Conservation (phyloP, 2,113 vertebrate genomes). For the Leptodactylus fuscus region DNA sequence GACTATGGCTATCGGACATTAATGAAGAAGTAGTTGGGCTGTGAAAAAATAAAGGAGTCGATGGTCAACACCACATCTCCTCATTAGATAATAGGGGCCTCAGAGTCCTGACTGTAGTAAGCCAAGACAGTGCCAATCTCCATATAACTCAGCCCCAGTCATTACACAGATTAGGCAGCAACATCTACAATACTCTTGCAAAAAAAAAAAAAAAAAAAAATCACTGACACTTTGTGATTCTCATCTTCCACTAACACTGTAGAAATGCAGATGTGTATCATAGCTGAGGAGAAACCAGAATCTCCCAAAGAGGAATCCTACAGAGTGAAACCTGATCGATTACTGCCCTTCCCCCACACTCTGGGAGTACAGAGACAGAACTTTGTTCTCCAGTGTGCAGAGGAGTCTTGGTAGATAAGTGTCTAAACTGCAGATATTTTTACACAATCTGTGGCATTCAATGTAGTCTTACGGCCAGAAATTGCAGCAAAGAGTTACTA, state of each 20-base stretch:
- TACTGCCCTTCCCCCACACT: conserved; percentile 24
- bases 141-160: no score
- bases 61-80: no score
- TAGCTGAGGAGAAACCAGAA: background rate
- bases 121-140: no score
- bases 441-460: background rate
- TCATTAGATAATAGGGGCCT: no score
- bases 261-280: conserved; percentile 17
- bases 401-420: conserved; percentile 14
- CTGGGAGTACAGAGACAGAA: conserved; percentile 36
- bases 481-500: no score
- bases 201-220: background rate
- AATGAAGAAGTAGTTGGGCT: no score
- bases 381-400: conserved; percentile 21
- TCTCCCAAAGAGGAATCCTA: conserved; percentile 44
- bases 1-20: no score
- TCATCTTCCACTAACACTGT: background rate
- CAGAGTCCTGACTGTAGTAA: no score
- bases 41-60: no score
- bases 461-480: background rate
- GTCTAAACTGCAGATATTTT: background rate
- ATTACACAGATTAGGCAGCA: no score
- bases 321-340: conserved; percentile 54
- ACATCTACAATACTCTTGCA: no score
- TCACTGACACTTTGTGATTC: background rate